These are phyloP conservation scores for Coptodon rendalli DNA, from an alignment of 2,113 vertebrate genomes.

Conservation along the genomic window DNA sequence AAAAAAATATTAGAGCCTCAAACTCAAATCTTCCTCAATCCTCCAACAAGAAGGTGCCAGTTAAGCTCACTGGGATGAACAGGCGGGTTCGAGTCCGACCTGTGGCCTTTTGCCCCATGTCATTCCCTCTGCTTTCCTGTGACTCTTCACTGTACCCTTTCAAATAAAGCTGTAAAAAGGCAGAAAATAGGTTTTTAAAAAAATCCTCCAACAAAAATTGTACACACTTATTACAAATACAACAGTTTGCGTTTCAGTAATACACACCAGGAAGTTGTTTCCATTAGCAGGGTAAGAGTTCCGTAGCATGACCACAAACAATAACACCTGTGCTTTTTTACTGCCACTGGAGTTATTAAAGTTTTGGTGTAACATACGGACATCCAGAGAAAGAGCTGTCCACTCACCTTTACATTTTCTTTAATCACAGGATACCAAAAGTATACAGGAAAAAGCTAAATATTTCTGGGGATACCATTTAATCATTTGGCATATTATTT, in stretches of 20 bases:
- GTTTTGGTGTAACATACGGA: neutral
- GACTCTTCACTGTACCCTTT: neutral
- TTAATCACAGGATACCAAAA: neutral
- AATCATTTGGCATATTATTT: neutral
- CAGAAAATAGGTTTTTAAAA: accelerated
- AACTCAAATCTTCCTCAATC: neutral
- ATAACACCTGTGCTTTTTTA: neutral
- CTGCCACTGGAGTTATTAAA: neutral
- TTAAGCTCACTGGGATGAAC: neutral
- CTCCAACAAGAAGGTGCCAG: neutral
- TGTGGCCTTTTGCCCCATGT: neutral
- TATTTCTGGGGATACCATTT: neutral
- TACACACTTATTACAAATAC: neutral
- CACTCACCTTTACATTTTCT: neutral
- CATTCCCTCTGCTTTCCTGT: neutral
- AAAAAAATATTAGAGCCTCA: neutral
- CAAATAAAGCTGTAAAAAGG: neutral
- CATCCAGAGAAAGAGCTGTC: neutral
- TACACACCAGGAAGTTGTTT: neutral
- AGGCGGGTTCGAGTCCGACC: neutral
- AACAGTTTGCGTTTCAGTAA: neutral
- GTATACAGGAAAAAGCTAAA: neutral
- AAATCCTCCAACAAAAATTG: neutral
- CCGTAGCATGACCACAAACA: accelerated
- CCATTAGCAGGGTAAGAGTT: neutral